phyloP scores from a whole-genome alignment of 1,140 invertebrate genomes.

The Panagrolaimus sp. region DNA sequence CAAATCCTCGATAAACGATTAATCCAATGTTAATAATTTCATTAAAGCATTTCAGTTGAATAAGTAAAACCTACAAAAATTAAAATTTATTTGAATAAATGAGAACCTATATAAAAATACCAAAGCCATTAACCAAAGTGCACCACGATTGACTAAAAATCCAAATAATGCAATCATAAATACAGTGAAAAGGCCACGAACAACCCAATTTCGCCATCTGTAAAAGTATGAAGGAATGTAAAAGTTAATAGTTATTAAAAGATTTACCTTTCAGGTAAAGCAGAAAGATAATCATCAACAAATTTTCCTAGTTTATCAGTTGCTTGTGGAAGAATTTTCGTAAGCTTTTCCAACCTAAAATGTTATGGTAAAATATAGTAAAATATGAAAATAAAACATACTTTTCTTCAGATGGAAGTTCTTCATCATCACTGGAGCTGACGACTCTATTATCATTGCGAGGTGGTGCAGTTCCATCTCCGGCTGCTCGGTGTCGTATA shows the following conservation, averaged over 20 bases:
- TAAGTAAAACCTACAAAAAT: conserved; percentile 66
- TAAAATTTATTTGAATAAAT: too few relatives aligned
- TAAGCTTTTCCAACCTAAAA: conserved; percentile 29
- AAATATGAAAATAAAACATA: conserved; percentile 12
- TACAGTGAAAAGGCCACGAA: conserved; percentile 89
- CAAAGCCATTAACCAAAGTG: conserved; percentile 85
- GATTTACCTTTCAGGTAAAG: conserved; percentile 14
- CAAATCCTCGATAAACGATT: conserved; percentile 92
- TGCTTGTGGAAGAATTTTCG: conserved; percentile 28
- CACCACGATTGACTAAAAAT: conserved; percentile 90
- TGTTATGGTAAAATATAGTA: background rate
- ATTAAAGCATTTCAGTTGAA: conserved; percentile 99
- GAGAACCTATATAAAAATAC: conserved; percentile 64
- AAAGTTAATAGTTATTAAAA: too few relatives aligned
- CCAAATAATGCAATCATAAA: conserved; percentile 91
- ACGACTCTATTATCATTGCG: background rate
- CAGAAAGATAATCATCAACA: conserved; percentile 23
- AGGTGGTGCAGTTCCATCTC: background rate
- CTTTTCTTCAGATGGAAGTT: conserved; percentile 18
- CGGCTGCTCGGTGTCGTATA: background rate
- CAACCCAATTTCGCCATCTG: conserved; percentile 97
- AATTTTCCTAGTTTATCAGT: conserved; percentile 24
- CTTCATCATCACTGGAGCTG: conserved; percentile 18
- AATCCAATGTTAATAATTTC: conserved; percentile 99
- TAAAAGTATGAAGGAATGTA: too few relatives aligned